Conservation (phyloP, 2,113 vertebrate genomes). For the Phalacrocorax pelagicus region DNA sequence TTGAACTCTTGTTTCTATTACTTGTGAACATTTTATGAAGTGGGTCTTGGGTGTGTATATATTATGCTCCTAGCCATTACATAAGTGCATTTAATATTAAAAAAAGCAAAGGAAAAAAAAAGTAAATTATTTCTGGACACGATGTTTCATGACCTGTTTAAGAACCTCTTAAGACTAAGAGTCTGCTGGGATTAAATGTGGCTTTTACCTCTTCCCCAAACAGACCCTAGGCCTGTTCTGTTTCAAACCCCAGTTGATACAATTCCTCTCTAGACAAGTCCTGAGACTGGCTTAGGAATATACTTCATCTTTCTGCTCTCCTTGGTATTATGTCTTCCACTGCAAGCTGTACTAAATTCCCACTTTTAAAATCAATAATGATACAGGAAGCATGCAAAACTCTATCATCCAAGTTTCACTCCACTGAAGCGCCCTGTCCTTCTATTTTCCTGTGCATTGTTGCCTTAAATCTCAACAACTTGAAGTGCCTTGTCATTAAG, state of each 20-base stretch:
- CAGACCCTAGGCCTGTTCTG: neutral
- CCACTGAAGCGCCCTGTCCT: neutral
- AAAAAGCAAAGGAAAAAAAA: neutral
- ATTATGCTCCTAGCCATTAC: neutral
- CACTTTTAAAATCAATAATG: neutral
- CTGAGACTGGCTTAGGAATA: neutral
- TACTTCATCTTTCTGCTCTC: neutral
- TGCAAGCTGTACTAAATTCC: neutral
- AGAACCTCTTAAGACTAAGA: neutral
- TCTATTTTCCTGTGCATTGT: neutral
- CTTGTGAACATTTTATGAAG: neutral
- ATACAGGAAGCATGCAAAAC: neutral
- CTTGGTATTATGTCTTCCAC: neutral
- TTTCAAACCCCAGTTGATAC: neutral
- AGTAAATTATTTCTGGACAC: neutral
- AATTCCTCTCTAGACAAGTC: neutral
- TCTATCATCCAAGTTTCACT: neutral
- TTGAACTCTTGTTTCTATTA: neutral
- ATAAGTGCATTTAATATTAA: neutral
- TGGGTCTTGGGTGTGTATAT: neutral
- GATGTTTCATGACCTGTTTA: neutral
- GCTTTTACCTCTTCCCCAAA: neutral
- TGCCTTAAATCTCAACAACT: neutral
- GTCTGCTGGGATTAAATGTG: neutral
- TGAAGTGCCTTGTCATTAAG: neutral